Evolutionary conservation across 2,113 vertebrate species (phyloP).

Genomic region (Echinops telfairi): DNA sequence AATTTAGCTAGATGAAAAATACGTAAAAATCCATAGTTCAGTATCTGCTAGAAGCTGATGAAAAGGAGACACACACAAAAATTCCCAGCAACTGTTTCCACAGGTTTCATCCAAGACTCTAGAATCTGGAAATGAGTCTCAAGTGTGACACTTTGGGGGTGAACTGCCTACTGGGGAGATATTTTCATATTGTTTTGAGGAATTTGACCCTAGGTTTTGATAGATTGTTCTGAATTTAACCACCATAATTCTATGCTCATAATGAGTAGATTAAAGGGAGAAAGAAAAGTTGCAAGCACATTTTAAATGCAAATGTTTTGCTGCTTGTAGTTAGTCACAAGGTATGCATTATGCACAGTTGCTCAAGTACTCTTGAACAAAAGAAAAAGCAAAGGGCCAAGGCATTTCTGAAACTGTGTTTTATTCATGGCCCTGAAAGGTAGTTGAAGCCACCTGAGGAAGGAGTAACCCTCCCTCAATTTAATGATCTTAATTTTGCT

Average conservation of each 20-base stretch:
- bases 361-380: constrained; percentile 60
- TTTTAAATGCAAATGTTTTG: constrained; percentile 52
- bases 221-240: constrained; percentile 56
- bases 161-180: neutral
- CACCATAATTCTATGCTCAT: constrained; percentile 53
- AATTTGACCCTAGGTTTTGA: constrained; percentile 50
- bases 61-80: neutral
- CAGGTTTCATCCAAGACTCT: neutral
- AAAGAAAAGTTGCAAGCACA: constrained; percentile 4
- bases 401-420: constrained; percentile 58
- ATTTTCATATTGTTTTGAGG: constrained; percentile 33
- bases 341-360: constrained; percentile 59
- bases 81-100: constrained; percentile 6
- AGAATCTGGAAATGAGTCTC: constrained; percentile 53
- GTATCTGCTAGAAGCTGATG: neutral
- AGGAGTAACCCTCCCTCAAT: constrained; percentile 62
- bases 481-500: constrained; percentile 77
- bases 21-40: neutral
- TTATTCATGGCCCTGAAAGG: constrained; percentile 68
- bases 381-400: constrained; percentile 62
- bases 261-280: constrained; percentile 56
- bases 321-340: constrained; percentile 35
- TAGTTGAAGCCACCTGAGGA: constrained; percentile 23
- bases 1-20: neutral
- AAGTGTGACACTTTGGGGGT: constrained; percentile 4